phyloP scores from a whole-genome alignment of 2,113 vertebrate species.

The Formicarius rufipectus region DNA sequence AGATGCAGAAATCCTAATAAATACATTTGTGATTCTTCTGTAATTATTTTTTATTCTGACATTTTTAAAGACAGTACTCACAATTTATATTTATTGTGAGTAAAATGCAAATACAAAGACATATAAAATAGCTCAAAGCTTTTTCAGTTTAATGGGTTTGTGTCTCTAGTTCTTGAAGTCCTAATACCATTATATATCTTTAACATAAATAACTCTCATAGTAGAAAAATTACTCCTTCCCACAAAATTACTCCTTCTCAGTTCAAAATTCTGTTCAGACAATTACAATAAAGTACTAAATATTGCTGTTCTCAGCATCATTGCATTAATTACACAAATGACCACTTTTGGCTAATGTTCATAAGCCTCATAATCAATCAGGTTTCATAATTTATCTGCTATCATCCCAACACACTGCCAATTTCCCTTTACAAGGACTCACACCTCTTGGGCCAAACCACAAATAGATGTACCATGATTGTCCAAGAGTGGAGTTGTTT shows the following conservation, averaged over 20 bases:
- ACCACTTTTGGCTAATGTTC: conserved; percentile 27
- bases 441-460: not conserved
- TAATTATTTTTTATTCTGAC: conserved; percentile 3
- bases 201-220: conserved; percentile 29
- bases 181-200: conserved; percentile 20
- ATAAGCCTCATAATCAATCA: conserved; percentile 21
- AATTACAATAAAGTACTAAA: conserved; percentile 17
- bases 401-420: not conserved
- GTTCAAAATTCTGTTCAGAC: conserved; percentile 19
- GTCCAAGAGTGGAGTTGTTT: not conserved
- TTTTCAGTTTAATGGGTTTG: conserved; percentile 23
- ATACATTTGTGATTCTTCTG: not conserved
- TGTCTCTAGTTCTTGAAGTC: not conserved
- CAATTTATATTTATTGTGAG: conserved; percentile 14
- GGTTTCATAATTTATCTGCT: not conserved
- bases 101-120: not conserved
- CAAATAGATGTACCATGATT: not conserved
- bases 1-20: not conserved
- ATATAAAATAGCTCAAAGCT: conserved; percentile 4
- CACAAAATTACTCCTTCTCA: conserved; percentile 35
- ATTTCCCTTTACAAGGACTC: not conserved
- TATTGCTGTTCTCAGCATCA: conserved; percentile 51
- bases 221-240: conserved; percentile 25
- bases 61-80: not conserved
- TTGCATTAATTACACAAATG: conserved; percentile 40